Conservation (phyloP, 2,113 vertebrate genomes). For the Theristicus caerulescens region DNA sequence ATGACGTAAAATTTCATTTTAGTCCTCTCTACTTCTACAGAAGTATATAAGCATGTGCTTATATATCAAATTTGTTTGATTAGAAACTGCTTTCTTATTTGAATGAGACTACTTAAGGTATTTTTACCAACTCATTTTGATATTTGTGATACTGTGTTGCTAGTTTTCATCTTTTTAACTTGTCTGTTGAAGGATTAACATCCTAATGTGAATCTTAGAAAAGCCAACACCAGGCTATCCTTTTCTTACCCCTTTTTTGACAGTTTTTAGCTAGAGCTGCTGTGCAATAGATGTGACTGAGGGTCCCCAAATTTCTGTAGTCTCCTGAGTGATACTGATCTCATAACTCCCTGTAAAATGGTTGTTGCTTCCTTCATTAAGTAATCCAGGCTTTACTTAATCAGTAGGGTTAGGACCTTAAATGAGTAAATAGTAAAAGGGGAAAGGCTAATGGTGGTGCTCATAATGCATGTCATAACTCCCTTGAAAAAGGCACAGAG, state of each 20-base stretch:
- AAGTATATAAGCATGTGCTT: not conserved
- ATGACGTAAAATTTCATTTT: not conserved
- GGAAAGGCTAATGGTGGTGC: slow-evolving; percentile 48
- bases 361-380: slow-evolving; percentile 48
- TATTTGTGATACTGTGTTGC: not conserved
- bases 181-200: not conserved
- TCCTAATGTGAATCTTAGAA: not conserved
- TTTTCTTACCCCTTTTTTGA: not conserved
- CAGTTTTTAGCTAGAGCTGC: not conserved
- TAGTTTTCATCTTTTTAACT: not conserved
- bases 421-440: slow-evolving; percentile 42
- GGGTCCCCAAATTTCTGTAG: not conserved
- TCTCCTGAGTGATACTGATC: not conserved
- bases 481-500: not conserved
- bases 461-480: slow-evolving; percentile 50
- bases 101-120: not conserved
- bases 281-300: not conserved
- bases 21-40: not conserved
- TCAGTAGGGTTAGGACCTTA: slow-evolving; percentile 37
- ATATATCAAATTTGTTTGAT: not conserved
- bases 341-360: not conserved
- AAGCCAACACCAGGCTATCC: not conserved
- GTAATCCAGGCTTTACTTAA: slow-evolving; percentile 41
- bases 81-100: not conserved
- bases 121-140: not conserved